Evolutionary conservation across 2,113 vertebrate species (phyloP), one percentile per base, ranked within the genome.

Genomic region (Megaleporinus macrocephalus): DNA sequence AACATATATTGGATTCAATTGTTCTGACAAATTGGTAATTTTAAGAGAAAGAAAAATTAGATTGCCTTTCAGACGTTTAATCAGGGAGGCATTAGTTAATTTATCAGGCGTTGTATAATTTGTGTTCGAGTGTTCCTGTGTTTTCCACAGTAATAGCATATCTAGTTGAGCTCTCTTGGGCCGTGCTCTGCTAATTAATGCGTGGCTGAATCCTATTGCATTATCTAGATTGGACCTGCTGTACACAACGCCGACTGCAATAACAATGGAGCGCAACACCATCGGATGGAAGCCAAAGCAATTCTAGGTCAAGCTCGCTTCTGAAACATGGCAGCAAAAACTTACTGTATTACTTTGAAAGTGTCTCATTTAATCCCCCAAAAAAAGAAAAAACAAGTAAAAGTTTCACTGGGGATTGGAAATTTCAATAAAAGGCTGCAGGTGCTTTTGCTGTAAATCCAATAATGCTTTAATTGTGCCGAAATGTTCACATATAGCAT

Each of bases 61-160:
- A 90, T 89, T 89, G 88, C 84, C 76, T 89, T 90, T 86, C 78
- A 79, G 76, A 80, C 81, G 65, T 89, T 90, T 89, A 90, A 90
- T 89, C 88, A 89, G 84, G 69, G 79, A 73, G 77, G 81, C 88
- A 89, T 87, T 88, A 85, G 86, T 86, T 88, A 85, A 87, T 89
- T 90, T 89, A 90, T 89, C 86, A 86, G 85, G 80, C 73, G 72
- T 70, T 87, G 83, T 90, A 85, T 87, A 87, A 89, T 89, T 89
- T 84, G 75, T 84, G 80, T 86, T 85, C 84, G 71, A 80, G 66
- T 86, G 88, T 87, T 85, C 81, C 78, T 80, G 76, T 85, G 84
- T 83, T 82, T 85, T 88, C 83, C 76, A 51, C 81, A 75, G 84
- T 89, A 90, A 90, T 89, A 87, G 84, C 86, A 85, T 80, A 89